Evolutionary conservation across 2,797 vertebrate species (phyloP).

Genomic region (Macropus fuliginosus): DNA sequence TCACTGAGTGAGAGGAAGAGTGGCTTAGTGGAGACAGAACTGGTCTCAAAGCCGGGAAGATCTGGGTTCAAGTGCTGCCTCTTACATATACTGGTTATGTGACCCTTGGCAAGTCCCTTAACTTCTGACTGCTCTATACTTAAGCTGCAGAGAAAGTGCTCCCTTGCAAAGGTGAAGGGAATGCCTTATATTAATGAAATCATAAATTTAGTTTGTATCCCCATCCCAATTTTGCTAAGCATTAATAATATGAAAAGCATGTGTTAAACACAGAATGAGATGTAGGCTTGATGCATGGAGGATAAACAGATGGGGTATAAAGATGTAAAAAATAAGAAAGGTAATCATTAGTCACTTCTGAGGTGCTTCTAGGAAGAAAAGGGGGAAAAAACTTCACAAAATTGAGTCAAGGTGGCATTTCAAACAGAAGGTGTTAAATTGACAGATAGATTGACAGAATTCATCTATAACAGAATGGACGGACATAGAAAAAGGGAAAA

Average conservation of each 20-base stretch:
- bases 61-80: neutral
- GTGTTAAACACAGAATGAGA: conserved; percentile 63
- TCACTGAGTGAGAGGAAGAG: conserved; percentile 49
- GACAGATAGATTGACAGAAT: neutral
- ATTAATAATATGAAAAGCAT: conserved; percentile 73
- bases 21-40: neutral
- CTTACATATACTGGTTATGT: neutral
- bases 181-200: neutral
- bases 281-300: conserved; percentile 36
- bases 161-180: neutral
- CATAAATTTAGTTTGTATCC: neutral
- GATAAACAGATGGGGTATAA: neutral
- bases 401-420: neutral
- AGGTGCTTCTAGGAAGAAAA: conserved; percentile 13
- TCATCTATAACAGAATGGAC: neutral
- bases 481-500: neutral
- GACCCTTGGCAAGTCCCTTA: neutral
- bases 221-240: conserved; percentile 50
- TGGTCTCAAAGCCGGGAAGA: neutral
- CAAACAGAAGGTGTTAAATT: neutral
- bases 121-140: neutral
- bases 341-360: neutral
- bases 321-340: conserved; percentile 36
- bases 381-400: neutral
- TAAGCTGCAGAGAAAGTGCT: neutral